Evolutionary conservation across 1,140 invertebrate genomes (phyloP), one percentile per base, ranked within the genome.

Genomic region (Neodiprion pinetum): DNA sequence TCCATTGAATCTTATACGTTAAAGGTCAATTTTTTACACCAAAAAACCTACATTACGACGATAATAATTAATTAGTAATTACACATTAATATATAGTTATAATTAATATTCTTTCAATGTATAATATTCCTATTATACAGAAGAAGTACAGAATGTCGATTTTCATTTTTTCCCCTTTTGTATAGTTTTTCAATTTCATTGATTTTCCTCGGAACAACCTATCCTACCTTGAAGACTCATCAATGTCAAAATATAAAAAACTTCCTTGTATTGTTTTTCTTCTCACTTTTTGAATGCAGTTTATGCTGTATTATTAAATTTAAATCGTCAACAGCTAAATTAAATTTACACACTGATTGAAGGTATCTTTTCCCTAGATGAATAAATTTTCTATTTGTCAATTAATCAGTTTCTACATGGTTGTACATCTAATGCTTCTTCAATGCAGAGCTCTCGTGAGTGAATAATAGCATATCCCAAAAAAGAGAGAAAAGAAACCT

Each of bases 11-110:
- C 83, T 85, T 87, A 85, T 81, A 80, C 76, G 79, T 87, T 84
- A 86, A 69, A 48, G 78, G 80, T 86, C 82, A 86, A 86, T 87
- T 84, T 21, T 87, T 87, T 87, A 88, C 86, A 87, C 82, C 84
- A 83, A 88, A 83, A 80, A 78, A 83, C 83, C 79, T 82, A 85
- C 85, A 81, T 86, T 86, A 87, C 83, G 82, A 87, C 83, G 80
- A 85, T 85, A 86, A 53, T 53, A 53, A 53, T 53, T 53, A 53
- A 87, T 87, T 85, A 84, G 75, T 86, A 86, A 84, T 87, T 85
- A 86, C 85, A 86, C 78, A 82, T 85, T 82, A 83, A 81, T 86
- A 88, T 80, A 86, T 23, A 28, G 40, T 69, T 47, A 85, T 85
- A 83, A 86, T 86, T 5, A 1, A 21, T 71, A n/a, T 71, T 3